phyloP scores from a whole-genome alignment of 2,797 vertebrate species.

The Poecilia velifera region DNA sequence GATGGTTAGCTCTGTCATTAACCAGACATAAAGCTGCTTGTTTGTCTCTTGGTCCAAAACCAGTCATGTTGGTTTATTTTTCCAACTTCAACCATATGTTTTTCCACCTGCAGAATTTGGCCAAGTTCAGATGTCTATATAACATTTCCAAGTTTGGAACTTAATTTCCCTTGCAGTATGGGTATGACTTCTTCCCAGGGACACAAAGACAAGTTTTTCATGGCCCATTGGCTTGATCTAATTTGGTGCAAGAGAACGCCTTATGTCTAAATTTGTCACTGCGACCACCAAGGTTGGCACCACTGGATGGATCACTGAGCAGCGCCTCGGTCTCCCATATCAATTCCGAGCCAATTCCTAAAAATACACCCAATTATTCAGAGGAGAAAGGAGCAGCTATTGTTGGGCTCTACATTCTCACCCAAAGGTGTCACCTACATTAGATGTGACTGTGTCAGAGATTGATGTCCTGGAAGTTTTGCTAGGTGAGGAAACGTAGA shows the following conservation, averaged over 20 bases:
- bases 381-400: slow-evolving; percentile 34
- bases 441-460: slow-evolving; percentile 26
- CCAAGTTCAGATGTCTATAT: slow-evolving; percentile 26
- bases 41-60: background rate
- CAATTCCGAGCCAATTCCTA: slow-evolving; percentile 70
- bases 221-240: slow-evolving; percentile 75
- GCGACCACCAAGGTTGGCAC: slow-evolving; percentile 73
- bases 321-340: slow-evolving; percentile 69
- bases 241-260: slow-evolving; percentile 69
- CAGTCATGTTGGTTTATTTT: background rate
- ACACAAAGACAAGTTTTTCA: slow-evolving; percentile 71
- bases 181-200: slow-evolving; percentile 62
- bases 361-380: slow-evolving; percentile 74
- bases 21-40: background rate
- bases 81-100: background rate
- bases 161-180: slow-evolving; percentile 54
- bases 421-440: slow-evolving; percentile 40
- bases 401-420: slow-evolving; percentile 45
- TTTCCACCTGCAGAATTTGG: background rate
- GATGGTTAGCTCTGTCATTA: background rate
- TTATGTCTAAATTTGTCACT: slow-evolving; percentile 78
- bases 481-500: background rate
- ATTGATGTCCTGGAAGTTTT: slow-evolving; percentile 24
- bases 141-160: slow-evolving; percentile 38
- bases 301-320: slow-evolving; percentile 73